phyloP scores from a whole-genome alignment of 2,888 invertebrate genomes.

The Mongoloraphidia duomilia region DNA sequence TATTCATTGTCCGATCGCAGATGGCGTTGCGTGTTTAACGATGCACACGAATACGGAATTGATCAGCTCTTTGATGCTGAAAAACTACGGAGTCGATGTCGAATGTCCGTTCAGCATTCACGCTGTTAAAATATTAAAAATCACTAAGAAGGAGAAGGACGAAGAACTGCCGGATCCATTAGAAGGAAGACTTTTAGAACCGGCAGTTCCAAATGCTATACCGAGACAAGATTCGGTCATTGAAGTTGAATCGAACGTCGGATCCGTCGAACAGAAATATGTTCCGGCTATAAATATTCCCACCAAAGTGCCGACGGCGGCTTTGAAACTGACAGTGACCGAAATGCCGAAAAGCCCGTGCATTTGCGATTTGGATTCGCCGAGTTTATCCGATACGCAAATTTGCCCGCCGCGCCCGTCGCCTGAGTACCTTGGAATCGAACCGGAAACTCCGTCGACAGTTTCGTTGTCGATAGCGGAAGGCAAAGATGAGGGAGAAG shows the following conservation, averaged over 20 bases:
- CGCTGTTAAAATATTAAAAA: constrained; percentile 3
- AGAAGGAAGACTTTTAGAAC: no score
- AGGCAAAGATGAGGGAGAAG: constrained; percentile 15
- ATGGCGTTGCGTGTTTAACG: constrained; percentile 42
- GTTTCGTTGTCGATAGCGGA: constrained; percentile 25
- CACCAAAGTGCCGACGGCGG: constrained; percentile 15
- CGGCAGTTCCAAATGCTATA: neutral
- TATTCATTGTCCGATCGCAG: constrained; percentile 27
- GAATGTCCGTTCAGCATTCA: constrained; percentile 1
- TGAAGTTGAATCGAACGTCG: constrained; percentile 25
- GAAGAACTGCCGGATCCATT: constrained; percentile 19
- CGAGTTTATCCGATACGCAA: constrained; percentile 45
- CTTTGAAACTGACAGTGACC: constrained; percentile 15
- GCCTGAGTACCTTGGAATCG: constrained; percentile 20
- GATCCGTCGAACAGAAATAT: constrained; percentile 22
- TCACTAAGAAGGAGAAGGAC: constrained; percentile 21
- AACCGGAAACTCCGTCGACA: constrained; percentile 13
- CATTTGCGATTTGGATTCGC: constrained; percentile 36
- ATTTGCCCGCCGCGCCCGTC: constrained; percentile 35
- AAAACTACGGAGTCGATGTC: constrained; percentile 18
- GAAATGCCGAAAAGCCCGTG: constrained; percentile 11
- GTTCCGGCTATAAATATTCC: constrained; percentile 14
- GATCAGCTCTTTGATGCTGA: constrained; percentile 20
- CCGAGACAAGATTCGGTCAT: constrained; percentile 15
- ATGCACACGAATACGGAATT: constrained; percentile 42